Conservation (phyloP, 2,888 invertebrate species). For the Scaptomyza flava region DNA sequence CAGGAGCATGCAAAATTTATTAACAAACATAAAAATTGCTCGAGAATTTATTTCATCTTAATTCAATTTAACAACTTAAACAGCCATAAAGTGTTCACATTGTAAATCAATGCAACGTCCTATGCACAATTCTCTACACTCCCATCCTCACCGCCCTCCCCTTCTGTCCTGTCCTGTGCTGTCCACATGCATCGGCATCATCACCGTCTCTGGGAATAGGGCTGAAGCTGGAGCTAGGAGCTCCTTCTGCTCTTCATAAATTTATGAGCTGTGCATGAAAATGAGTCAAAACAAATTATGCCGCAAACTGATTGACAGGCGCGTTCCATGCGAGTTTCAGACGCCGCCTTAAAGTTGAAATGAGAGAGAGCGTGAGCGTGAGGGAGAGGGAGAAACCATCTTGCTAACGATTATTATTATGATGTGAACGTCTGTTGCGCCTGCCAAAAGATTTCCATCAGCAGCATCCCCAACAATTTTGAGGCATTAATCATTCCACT, state of each 20-base stretch:
- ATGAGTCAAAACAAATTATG: constrained; percentile 81
- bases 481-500: constrained; percentile 67
- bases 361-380: too few relatives aligned
- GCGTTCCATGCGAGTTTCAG: constrained; percentile 37
- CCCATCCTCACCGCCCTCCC: too few relatives aligned
- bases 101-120: constrained; percentile 75
- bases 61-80: constrained; percentile 83
- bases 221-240: constrained; percentile 12
- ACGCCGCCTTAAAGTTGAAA: constrained; percentile 23
- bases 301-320: constrained; percentile 64
- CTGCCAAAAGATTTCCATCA: constrained; percentile 65
- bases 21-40: constrained; percentile 76
- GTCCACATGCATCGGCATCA: constrained; percentile 42
- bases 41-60: constrained; percentile 82
- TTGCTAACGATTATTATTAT: constrained; percentile 70
- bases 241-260: constrained; percentile 43
- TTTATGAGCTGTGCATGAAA: constrained; percentile 79
- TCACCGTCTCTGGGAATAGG: constrained; percentile 19
- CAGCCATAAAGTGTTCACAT: constrained; percentile 83
- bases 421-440: constrained; percentile 61
- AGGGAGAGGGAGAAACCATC: constrained; percentile 1
- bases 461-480: constrained; percentile 60
- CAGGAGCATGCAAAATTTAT: constrained; percentile 79
- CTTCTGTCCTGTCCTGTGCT: neutral
- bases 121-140: constrained; percentile 48